These are phyloP conservation scores for Miniopterus natalensis DNA, from an alignment of 2,113 vertebrate species.

Conservation along the genomic window DNA sequence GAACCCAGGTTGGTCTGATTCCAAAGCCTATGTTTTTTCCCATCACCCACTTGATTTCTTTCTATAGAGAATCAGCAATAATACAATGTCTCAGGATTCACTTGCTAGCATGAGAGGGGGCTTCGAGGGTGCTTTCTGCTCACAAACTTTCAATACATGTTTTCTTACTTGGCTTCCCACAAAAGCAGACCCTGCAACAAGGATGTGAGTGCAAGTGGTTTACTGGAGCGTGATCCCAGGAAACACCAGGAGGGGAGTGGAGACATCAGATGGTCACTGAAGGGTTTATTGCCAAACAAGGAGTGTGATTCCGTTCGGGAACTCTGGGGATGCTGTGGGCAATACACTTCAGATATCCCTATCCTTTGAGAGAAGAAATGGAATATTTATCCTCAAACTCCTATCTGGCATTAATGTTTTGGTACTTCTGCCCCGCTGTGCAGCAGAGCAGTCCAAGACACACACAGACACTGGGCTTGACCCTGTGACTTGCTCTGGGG, in stretches of 20 bases:
- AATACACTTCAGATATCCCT: neutral
- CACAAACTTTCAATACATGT: neutral
- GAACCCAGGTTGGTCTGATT: neutral
- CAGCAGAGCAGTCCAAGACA: neutral
- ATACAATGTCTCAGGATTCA: neutral
- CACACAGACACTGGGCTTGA: neutral
- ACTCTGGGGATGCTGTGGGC: neutral
- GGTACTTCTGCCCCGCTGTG: neutral
- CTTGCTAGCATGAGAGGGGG: neutral
- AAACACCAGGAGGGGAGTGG: neutral
- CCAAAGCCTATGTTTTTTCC: slow-evolving; percentile 33
- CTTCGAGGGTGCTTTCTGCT: neutral
- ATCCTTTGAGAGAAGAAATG: neutral
- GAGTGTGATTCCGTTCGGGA: neutral
- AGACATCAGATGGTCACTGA: neutral
- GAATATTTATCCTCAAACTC: neutral
- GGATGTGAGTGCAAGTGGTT: neutral
- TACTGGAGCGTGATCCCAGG: neutral
- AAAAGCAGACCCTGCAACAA: neutral
- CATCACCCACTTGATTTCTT: neutral
- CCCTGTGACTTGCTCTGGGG: neutral
- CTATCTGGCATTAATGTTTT: neutral
- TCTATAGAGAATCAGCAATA: neutral
- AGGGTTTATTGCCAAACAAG: neutral
- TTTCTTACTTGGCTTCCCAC: neutral